Percentiles rank a stretch among this genome's conserved stretches.
Evolutionary conservation across 2,888 invertebrate genomes (phyloP).

Genomic region (Callyntrura guangdongensis): DNA sequence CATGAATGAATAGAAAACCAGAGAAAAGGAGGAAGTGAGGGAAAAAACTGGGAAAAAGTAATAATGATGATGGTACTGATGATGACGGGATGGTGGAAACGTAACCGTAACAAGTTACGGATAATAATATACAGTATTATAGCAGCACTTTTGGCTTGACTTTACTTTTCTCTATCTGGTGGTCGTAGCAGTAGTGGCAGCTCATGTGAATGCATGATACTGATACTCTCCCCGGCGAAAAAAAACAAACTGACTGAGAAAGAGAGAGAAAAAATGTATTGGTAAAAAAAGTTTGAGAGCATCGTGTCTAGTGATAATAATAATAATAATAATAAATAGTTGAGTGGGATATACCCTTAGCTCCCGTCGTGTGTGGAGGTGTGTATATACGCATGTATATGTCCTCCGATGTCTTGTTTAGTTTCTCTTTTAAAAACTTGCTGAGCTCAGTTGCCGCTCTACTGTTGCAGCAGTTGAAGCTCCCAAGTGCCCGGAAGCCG

Average conservation of each 20-base stretch:
- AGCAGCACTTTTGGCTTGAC: neutral
- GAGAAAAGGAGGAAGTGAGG: slow-evolving; percentile 6
- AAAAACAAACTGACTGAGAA: slow-evolving; percentile 14
- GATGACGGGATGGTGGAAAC: slow-evolving; percentile 26
- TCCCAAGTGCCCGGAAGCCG: slow-evolving; percentile 79
- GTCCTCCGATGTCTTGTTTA: slow-evolving; percentile 42
- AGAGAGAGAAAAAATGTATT: slow-evolving; percentile 35
- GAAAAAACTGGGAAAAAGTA: slow-evolving; percentile 32
- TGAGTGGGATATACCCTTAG: neutral
- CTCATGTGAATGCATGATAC: slow-evolving; percentile 53
- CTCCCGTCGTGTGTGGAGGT: neutral
- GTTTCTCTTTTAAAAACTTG: slow-evolving; percentile 34
- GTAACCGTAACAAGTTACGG: slow-evolving; percentile 27
- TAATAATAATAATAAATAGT: slow-evolving; percentile 9
- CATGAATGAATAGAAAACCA: slow-evolving; percentile 41
- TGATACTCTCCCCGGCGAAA: slow-evolving; percentile 20
- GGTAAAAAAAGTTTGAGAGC: slow-evolving; percentile 48
- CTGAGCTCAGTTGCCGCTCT: slow-evolving; percentile 58
- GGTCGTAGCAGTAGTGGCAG: neutral
- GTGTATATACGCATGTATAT: neutral
- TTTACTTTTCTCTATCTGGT: neutral
- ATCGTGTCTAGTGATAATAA: neutral
- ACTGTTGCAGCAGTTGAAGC: slow-evolving; percentile 42
- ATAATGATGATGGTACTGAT: slow-evolving; percentile 48
- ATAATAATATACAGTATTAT: slow-evolving; percentile 17